These are phyloP conservation scores for Mesaphorura yosii DNA, from an alignment of 1,140 invertebrate genomes.

Conservation along the genomic window DNA sequence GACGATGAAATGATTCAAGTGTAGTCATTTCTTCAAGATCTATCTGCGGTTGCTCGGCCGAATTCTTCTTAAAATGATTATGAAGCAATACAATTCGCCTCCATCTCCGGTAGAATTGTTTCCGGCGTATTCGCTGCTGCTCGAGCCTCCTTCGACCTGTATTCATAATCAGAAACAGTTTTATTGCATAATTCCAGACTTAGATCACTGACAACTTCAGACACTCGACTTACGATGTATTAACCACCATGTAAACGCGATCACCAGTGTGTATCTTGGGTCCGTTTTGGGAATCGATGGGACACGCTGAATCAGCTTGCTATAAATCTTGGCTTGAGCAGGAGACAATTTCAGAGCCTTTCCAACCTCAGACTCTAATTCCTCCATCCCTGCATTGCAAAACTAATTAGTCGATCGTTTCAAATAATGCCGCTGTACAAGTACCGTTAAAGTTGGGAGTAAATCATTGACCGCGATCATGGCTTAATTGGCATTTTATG, in stretches of 20 bases:
- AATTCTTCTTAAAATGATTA: conserved; percentile 3
- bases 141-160: conserved; percentile 16
- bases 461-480: not conserved
- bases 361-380: conserved; percentile 14
- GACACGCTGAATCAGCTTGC: conserved; percentile 20
- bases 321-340: conserved; percentile 22
- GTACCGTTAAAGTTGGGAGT: not conserved
- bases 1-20: not conserved
- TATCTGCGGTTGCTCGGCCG: not conserved
- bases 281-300: conserved; percentile 21
- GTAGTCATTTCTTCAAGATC: not conserved
- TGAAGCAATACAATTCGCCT: conserved; percentile 17
- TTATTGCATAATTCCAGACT: no score
- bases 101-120: conserved; percentile 25
- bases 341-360: conserved; percentile 10
- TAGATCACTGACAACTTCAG: no score
- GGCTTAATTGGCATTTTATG: not conserved
- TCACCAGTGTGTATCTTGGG: conserved; percentile 23
- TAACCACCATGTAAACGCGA: conserved; percentile 25
- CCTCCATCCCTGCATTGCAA: no score
- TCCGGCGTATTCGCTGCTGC: conserved; percentile 16
- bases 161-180: no score
- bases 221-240: no score
- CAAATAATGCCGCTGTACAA: not conserved
- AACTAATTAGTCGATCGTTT: not conserved